Percentiles rank a stretch among this genome's conserved stretches.
Conservation (phyloP, 2,888 invertebrate species). For the Metopia argyrocephala region DNA sequence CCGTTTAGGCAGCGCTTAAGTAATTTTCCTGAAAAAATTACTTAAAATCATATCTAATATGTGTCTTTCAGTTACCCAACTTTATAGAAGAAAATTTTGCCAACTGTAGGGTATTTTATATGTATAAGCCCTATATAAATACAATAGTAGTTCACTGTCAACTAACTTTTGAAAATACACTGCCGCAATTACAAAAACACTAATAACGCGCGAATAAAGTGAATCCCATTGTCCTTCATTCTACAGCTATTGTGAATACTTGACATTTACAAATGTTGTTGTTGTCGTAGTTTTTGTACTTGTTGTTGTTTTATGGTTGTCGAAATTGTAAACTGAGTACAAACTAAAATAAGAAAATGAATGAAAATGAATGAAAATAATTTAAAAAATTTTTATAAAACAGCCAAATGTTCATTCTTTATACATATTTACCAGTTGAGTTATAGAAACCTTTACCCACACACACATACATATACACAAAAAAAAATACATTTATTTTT, state of each 20-base stretch:
- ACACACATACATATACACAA: neutral
- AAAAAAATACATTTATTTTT: neutral
- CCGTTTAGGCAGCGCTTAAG: too few species aligned
- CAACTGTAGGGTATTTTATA: neutral
- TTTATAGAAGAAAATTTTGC: neutral
- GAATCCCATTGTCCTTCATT: conserved; percentile 17
- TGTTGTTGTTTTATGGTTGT: conserved; percentile 1
- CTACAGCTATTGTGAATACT: conserved; percentile 29
- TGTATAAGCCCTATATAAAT: neutral
- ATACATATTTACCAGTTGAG: conserved; percentile 4
- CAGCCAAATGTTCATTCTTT: neutral
- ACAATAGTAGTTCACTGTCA: conserved; percentile 47
- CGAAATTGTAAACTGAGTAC: neutral
- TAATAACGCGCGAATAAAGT: conserved; percentile 28
- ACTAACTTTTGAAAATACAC: conserved; percentile 5
- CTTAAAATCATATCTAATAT: too few species aligned
- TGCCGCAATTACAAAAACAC: conserved; percentile 44
- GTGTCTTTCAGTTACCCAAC: too few species aligned
- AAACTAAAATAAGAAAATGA: conserved; percentile 24
- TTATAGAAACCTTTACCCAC: neutral
- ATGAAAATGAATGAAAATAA: conserved; percentile 32
- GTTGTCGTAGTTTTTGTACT: conserved; percentile 23
- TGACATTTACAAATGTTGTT: conserved; percentile 45
- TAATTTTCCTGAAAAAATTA: too few species aligned
- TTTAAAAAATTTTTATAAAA: conserved; percentile 31